phyloP scores from a whole-genome alignment of 2,888 invertebrate genomes.

The Sepiola atlantica region DNA sequence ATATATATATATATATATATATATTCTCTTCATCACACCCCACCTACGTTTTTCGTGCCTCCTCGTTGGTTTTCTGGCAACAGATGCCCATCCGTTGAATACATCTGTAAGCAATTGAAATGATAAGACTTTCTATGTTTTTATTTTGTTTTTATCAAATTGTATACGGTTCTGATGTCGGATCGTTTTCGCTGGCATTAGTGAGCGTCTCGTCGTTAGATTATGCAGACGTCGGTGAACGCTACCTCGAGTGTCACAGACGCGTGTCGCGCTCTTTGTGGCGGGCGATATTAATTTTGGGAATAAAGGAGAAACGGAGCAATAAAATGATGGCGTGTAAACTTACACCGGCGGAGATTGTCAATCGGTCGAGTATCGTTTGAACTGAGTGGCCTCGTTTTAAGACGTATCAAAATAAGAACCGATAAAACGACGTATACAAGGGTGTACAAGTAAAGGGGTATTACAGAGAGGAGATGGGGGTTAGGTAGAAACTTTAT shows the following conservation, averaged over 20 bases:
- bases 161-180: neutral
- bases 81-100: conserved; percentile 7
- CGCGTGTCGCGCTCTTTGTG: neutral
- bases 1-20: too few species aligned
- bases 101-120: conserved; percentile 32
- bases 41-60: neutral
- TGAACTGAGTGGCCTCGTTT: neutral
- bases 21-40: neutral
- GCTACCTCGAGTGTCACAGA: neutral
- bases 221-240: neutral
- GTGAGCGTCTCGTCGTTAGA: neutral
- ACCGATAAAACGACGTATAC: neutral
- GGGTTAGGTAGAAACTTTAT: too few species aligned
- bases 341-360: neutral
- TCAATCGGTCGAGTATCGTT: neutral
- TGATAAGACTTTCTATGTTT: too few species aligned
- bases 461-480: too few species aligned
- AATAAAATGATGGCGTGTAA: neutral
- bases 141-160: neutral
- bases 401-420: neutral
- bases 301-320: neutral
- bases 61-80: neutral
- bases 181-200: neutral
- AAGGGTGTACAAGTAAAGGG: neutral
- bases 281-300: neutral